Base-by-base conservation (phyloP, 2,888 invertebrate genomes). In the Formica aserva region DNA sequence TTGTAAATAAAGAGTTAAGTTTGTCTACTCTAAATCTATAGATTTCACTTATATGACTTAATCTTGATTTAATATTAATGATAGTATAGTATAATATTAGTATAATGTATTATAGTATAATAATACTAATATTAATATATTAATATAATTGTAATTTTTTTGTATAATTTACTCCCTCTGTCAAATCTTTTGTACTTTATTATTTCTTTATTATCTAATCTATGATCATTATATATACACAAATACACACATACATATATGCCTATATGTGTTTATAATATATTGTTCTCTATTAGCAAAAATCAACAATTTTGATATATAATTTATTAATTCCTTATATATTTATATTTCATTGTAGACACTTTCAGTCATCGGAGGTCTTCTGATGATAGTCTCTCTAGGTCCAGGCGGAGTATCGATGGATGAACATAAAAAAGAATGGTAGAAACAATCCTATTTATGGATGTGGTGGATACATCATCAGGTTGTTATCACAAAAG, bases 361-460 rank as follows among this genome's bases (percentile, higher is more conserved):
- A 62, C 96, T 99, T 93, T 99, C 99, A 63, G 99, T 99, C 87
- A 97, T 99, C 93, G 99, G 99, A 87, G 99, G 99, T 75, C 97
- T 99, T 35, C 96, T 99, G 82, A 98, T 99, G 97, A 99, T 99
- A 91, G 99, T 99, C 15, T 98, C 98, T 87, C 96, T 99, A 87
- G 99, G 99, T 52, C 99, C 99, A 57, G 99, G 99, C 85, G 99
- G 99, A 82, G 99, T 99, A 60, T 99, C 99, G 87, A 99, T 99
- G 98, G 99, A 99, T 95, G 99, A 99, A 94, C 99, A 99, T 96
- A 99, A 99, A 96, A 99, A 99, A 96, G 98, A 98, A 95, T 99
- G 99, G 99, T 99, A 97, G 85, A 89, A 60, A 35, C 77, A 72
- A 83, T 72, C 72, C 45, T 85, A 66, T 82, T 84, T 82, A 35